A percentile compares a stretch with the other conserved stretches of the same genome.
Evolutionary conservation across 2,888 invertebrate species (phyloP).

Genomic region (Hypolimnas misippus): DNA sequence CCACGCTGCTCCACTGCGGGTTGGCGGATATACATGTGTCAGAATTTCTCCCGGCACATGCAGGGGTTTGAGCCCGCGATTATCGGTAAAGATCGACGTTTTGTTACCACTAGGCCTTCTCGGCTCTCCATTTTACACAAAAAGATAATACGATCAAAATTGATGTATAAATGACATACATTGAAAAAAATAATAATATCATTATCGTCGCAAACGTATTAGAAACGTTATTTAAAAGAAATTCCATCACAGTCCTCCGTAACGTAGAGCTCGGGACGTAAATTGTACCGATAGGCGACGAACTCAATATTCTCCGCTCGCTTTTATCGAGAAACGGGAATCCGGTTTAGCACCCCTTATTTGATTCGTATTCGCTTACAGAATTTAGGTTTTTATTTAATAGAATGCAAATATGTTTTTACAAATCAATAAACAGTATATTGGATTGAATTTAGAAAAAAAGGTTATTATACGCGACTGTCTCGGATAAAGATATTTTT

Average conservation of each 20-base stretch:
- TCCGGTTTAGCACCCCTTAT: conserved; percentile 2
- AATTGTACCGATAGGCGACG: not conserved
- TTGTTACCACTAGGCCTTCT: too few relatives aligned
- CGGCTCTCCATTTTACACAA: too few relatives aligned
- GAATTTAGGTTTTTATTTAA: not conserved
- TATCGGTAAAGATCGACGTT: too few relatives aligned
- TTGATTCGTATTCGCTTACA: not conserved
- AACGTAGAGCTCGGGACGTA: not conserved
- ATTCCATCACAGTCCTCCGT: not conserved
- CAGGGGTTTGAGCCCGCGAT: too few relatives aligned
- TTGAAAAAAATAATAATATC: too few relatives aligned
- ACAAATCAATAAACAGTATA: not conserved
- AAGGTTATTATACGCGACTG: not conserved
- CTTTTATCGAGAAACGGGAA: not conserved
- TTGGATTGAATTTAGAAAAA: not conserved
- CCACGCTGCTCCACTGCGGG: too few relatives aligned
- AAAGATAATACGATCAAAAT: too few relatives aligned
- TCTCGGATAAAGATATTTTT: too few relatives aligned
- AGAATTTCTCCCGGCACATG: too few relatives aligned
- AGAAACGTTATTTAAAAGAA: not conserved
- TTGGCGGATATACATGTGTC: too few relatives aligned
- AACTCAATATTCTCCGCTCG: not conserved
- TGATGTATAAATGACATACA: too few relatives aligned
- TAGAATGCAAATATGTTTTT: not conserved
- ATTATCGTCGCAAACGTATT: too few relatives aligned